Conservation (phyloP, 2,888 invertebrate species). For the Pilophorus perplexus region DNA sequence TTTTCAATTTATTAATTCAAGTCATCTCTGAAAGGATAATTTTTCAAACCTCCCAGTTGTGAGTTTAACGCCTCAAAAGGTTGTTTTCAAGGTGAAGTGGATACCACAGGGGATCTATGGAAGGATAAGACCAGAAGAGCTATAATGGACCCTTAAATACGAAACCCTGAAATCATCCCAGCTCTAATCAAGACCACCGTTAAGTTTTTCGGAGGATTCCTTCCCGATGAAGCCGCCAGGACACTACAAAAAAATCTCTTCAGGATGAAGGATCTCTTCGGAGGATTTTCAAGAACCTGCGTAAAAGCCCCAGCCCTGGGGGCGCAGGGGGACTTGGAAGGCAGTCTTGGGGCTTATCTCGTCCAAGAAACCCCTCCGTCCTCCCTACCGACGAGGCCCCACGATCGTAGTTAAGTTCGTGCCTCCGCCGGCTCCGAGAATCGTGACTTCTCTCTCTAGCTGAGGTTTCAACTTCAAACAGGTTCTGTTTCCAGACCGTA, state of each 20-base stretch:
- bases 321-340: too few species aligned
- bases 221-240: neutral
- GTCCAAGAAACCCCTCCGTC: neutral
- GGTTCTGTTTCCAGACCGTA: constrained; percentile 31
- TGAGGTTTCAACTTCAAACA: constrained; percentile 37
- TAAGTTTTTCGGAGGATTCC: constrained; percentile 1
- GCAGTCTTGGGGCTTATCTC: constrained; percentile 2
- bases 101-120: too few species aligned
- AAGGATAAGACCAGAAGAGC: neutral
- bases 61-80: too few species aligned
- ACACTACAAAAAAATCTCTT: neutral
- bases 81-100: too few species aligned
- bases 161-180: neutral
- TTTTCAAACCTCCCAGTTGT: too few species aligned
- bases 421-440: constrained; percentile 23
- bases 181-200: neutral
- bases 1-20: too few species aligned
- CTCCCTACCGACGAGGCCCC: neutral
- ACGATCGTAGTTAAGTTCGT: constrained; percentile 30
- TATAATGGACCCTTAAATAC: neutral
- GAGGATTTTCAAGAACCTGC: neutral
- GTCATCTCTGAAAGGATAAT: too few species aligned
- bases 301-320: neutral
- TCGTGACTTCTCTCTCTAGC: constrained; percentile 33
- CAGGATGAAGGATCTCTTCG: neutral